phyloP scores from a whole-genome alignment of 2,797 vertebrate genomes.

The Steatocranus sp. region DNA sequence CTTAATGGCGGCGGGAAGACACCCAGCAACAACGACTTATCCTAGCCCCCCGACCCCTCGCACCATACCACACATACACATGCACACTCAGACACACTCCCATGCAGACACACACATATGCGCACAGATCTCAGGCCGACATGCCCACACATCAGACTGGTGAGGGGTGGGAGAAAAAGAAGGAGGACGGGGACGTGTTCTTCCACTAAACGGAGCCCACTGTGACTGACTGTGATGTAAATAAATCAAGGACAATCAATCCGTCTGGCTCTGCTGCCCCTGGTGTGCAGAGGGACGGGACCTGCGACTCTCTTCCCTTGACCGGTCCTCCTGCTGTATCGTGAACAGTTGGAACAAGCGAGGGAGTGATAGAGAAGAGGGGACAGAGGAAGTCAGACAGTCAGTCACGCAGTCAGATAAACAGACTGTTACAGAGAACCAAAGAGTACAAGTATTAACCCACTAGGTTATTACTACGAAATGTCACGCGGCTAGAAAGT shows the following conservation, averaged over 20 bases:
- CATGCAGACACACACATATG: not conserved
- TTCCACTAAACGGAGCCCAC: conserved; percentile 65
- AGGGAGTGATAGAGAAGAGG: not conserved
- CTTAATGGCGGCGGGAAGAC: conserved; percentile 75
- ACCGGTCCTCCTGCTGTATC: conserved; percentile 36
- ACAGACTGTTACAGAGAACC: conserved; percentile 73
- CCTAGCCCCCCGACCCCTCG: conserved; percentile 60
- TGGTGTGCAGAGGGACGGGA: conserved; percentile 36
- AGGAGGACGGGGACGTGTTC: conserved; percentile 40
- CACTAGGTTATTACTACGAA: conserved; percentile 16
- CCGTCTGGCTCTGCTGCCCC: conserved; percentile 46
- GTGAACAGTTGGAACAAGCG: conserved; percentile 17
- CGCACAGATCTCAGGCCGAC: conserved; percentile 62
- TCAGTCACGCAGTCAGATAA: conserved; percentile 49
- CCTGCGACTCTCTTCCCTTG: conserved; percentile 31
- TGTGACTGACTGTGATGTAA: conserved; percentile 77
- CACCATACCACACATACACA: not conserved
- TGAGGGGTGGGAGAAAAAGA: conserved; percentile 16
- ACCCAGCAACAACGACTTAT: conserved; percentile 74
- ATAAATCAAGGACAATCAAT: conserved; percentile 72
- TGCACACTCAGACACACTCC: not conserved
- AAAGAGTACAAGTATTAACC: conserved; percentile 64
- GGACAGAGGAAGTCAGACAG: conserved; percentile 31
- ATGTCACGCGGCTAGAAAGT: not conserved
- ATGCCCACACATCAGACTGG: conserved; percentile 53